Evolutionary conservation across 2,797 vertebrate genomes (phyloP).

Genomic region (Tinamus major): DNA sequence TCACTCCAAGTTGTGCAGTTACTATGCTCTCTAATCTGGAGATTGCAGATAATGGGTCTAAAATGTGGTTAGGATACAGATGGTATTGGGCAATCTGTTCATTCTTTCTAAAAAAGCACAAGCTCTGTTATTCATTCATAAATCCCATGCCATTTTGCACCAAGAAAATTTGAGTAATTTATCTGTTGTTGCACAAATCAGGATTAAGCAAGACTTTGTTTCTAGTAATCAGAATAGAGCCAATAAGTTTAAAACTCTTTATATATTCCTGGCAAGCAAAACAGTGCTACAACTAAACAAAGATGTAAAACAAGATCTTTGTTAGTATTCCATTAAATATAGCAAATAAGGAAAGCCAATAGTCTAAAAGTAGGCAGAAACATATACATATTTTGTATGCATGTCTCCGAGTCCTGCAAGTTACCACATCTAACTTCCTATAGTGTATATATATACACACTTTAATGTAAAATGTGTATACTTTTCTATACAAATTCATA

Average conservation of each 20-base stretch:
- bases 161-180: constrained; percentile 61
- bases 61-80: constrained; percentile 10
- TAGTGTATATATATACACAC: background rate
- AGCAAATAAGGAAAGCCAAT: background rate
- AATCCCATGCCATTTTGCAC: constrained; percentile 39
- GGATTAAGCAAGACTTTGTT: constrained; percentile 61
- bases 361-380: background rate
- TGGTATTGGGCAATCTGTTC: constrained; percentile 18
- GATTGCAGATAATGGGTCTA: background rate
- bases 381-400: background rate
- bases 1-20: constrained; percentile 14
- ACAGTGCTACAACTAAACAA: constrained; percentile 26
- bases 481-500: constrained; percentile 42
- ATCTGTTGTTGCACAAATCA: constrained; percentile 57
- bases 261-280: constrained; percentile 15
- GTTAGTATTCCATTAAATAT: background rate
- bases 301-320: background rate
- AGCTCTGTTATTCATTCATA: constrained; percentile 50
- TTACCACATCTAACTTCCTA: constrained; percentile 17
- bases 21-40: background rate
- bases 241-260: constrained; percentile 37
- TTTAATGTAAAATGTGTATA: background rate
- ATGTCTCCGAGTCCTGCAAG: background rate
- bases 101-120: constrained; percentile 40
- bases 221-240: constrained; percentile 41